A percentile compares a stretch with the other conserved stretches of the same genome.
Conservation (phyloP, 1,140 invertebrate species). For the Procambarus virginalis region DNA sequence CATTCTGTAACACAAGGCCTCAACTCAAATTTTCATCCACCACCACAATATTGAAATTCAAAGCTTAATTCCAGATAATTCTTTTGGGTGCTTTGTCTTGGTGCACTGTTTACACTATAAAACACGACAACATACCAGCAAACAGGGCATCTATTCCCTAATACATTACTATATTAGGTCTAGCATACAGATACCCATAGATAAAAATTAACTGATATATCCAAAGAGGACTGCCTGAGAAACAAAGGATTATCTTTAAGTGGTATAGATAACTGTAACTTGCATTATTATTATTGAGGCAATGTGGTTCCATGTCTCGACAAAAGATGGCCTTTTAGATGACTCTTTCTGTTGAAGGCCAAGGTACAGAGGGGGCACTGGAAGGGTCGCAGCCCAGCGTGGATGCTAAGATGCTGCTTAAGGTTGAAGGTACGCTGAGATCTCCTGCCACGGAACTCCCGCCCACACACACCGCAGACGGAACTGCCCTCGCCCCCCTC, state of each 20-base stretch:
- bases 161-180: not conserved
- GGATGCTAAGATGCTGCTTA: slow-evolving; percentile 71
- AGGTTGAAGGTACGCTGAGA: slow-evolving; percentile 70
- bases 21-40: slow-evolving; percentile 46
- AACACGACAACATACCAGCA: not conserved
- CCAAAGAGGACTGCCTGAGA: not conserved
- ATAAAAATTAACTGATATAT: slow-evolving; percentile 1
- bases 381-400: slow-evolving; percentile 80
- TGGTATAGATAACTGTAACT: not conserved
- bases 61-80: not conserved
- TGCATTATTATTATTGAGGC: slow-evolving; percentile 31
- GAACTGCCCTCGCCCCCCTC: slow-evolving; percentile 54
- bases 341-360: slow-evolving; percentile 77
- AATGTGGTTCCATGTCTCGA: slow-evolving; percentile 52
- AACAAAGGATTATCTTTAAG: not conserved
- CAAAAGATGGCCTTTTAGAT: slow-evolving; percentile 64
- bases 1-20: slow-evolving; percentile 62
- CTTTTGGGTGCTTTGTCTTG: not conserved
- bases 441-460: slow-evolving; percentile 64
- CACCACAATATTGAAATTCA: slow-evolving; percentile 30
- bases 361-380: slow-evolving; percentile 78
- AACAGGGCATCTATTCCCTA: not conserved
- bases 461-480: slow-evolving; percentile 64
- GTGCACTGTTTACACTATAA: not conserved
- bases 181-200: not conserved